Conservation (phyloP, 2,797 vertebrate species). For the Natrix natrix region DNA sequence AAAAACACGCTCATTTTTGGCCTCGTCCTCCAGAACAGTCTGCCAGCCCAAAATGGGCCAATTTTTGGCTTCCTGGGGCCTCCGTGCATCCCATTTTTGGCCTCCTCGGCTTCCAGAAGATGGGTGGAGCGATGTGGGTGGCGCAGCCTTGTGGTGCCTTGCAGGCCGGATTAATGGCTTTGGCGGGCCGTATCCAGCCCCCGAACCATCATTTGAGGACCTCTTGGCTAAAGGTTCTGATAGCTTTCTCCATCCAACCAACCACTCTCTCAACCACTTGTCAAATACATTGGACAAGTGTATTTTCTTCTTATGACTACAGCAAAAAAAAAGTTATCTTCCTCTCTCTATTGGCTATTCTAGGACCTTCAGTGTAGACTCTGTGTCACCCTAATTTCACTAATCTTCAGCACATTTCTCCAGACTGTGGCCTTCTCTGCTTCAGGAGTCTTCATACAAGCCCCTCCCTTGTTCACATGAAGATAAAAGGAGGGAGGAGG, state of each 20-base stretch:
- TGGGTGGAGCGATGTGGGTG: too few species aligned
- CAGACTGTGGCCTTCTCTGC: neutral
- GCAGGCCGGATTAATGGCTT: too few species aligned
- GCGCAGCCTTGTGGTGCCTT: too few species aligned
- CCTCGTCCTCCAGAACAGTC: too few species aligned
- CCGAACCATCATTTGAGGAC: too few species aligned
- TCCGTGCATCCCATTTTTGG: too few species aligned
- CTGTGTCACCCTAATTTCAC: neutral
- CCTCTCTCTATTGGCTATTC: neutral
- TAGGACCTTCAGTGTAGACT: neutral
- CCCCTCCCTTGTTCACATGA: neutral
- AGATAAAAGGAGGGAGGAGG: neutral
- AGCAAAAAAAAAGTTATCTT: neutral
- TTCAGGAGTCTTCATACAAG: neutral
- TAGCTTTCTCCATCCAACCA: neutral
- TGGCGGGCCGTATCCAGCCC: too few species aligned
- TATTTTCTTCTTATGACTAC: neutral
- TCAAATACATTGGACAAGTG: neutral
- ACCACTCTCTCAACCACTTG: neutral
- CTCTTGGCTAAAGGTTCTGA: neutral
- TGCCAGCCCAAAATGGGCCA: too few species aligned
- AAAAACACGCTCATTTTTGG: too few species aligned
- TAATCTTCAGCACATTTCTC: neutral
- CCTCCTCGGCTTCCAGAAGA: too few species aligned
- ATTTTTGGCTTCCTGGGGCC: too few species aligned